Base-by-base conservation (phyloP, 2,113 vertebrate genomes). In the Antechinus flavipes region DNA sequence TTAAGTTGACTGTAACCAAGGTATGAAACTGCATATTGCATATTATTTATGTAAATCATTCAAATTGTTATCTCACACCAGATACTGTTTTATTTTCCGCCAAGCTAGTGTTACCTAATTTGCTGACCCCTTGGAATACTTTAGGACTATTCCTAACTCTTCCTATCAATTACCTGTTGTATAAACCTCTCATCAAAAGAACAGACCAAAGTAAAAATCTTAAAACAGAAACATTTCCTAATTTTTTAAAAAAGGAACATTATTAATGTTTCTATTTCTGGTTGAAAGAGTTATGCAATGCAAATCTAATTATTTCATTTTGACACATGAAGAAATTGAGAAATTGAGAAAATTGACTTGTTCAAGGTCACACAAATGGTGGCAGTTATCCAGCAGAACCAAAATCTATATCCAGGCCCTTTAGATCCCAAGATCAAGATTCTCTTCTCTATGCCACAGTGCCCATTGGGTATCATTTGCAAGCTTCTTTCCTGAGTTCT, bases 141-240 rank as follows among this genome's bases (percentile, higher is more conserved):
- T 92, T 35, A 55, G 61, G 52, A 3, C n/a, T 68, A 19, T 93
- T 19, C 35, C 95, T 98, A 97, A 97, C 96, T 97, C 52, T 92
- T 94, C 91, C 61, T 95, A 54, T 96, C 92, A 97, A 24, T 93
- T 97, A 96, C 98, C 95, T 98, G 95, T 97, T 97, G 93, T 95
- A 98, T 96, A 97, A 97, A 91, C 92, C 58, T 97, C 93, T 93
- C 89, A 93, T 54, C 93, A 55, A 55, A 97, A 97, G 58, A 4
- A 0, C 0, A 52, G 96, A 97, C 89, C 49, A 76, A 61, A 89
- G 58, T 56, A 56, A 56, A 56, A 52, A 52, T 52, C 9, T 52
- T 52, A 52, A 52, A 52, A 52, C 50, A 52, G 50, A 52, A 52
- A 52, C 50, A 11, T 52, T 52, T 52, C 50, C 50, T 52, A 52